Evolutionary conservation across 2,113 vertebrate species (phyloP).

Genomic region (Colistium nudipinnis): DNA sequence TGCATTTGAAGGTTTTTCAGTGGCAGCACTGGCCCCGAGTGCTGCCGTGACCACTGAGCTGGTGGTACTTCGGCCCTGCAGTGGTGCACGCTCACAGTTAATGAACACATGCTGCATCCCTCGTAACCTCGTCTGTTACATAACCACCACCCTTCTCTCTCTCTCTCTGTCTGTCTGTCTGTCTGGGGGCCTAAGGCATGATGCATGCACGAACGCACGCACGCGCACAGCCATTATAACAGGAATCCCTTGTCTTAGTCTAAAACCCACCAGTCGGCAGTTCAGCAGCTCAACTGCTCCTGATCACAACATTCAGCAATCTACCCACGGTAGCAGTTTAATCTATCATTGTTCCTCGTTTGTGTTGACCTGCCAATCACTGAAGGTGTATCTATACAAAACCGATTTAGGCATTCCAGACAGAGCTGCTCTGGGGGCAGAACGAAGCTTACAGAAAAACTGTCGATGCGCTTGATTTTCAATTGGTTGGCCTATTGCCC

Average conservation of each 20-base stretch:
- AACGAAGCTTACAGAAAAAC: background rate
- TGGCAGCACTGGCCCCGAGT: too few relatives aligned
- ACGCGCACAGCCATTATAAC: background rate
- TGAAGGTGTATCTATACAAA: background rate
- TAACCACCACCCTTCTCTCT: slow-evolving; percentile 12
- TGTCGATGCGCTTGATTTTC: background rate
- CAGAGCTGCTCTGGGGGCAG: background rate
- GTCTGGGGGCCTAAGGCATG: slow-evolving; percentile 16
- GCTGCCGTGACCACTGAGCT: background rate
- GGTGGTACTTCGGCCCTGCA: background rate
- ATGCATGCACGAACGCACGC: background rate
- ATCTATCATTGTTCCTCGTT: rapidly evolving
- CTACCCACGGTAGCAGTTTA: slow-evolving; percentile 9
- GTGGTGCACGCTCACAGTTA: background rate
- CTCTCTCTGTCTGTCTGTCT: background rate
- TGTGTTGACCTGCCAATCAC: background rate
- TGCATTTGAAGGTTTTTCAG: background rate
- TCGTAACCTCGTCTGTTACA: slow-evolving; percentile 37
- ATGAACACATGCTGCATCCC: slow-evolving; percentile 36
- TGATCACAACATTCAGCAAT: background rate
- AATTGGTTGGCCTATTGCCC: too few relatives aligned
- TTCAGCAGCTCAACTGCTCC: slow-evolving; percentile 12
- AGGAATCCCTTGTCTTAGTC: slow-evolving; percentile 22
- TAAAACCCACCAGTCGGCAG: slow-evolving; percentile 45
- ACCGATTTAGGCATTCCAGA: background rate